Percentiles rank a stretch among this genome's conserved stretches.
Evolutionary conservation across 2,888 invertebrate species (phyloP).

Genomic region (Caenorhabditis drosophilae): DNA sequence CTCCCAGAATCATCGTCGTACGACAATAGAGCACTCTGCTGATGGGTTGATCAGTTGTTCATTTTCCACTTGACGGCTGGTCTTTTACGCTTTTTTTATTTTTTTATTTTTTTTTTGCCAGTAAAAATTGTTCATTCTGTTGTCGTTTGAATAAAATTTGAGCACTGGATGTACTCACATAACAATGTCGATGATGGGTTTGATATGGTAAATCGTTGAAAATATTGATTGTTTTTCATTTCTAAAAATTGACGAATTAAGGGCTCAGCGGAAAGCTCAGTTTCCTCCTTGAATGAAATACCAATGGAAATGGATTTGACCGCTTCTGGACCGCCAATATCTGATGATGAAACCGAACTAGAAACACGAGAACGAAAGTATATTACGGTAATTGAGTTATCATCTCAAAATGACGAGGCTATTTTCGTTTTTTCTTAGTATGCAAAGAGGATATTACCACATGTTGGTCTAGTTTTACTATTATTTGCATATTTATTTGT

Average conservation of each 20-base stretch:
- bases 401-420: not conserved
- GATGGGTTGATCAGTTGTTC: not conserved
- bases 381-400: slow-evolving; percentile 27
- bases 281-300: slow-evolving; percentile 56
- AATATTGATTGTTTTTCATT: not conserved
- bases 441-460: slow-evolving; percentile 66
- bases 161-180: too few relatives aligned
- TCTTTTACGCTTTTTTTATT: not conserved
- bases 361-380: slow-evolving; percentile 47
- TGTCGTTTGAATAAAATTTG: too few relatives aligned
- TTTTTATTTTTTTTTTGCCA: not conserved
- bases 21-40: too few relatives aligned
- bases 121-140: not conserved
- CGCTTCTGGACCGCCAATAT: slow-evolving; percentile 54
- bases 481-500: slow-evolving; percentile 63
- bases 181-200: slow-evolving; percentile 23
- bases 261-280: slow-evolving; percentile 50
- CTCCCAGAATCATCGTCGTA: too few relatives aligned
- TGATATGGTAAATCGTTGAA: slow-evolving; percentile 32
- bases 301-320: slow-evolving; percentile 65
- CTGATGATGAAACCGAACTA: slow-evolving; percentile 57
- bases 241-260: slow-evolving; percentile 3
- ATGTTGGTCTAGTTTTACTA: slow-evolving; percentile 67
- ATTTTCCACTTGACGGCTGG: not conserved
- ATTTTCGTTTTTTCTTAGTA: slow-evolving; percentile 41